These are phyloP conservation scores for Helicoverpa zea DNA, from an alignment of 1,140 invertebrate species.

Conservation along the genomic window DNA sequence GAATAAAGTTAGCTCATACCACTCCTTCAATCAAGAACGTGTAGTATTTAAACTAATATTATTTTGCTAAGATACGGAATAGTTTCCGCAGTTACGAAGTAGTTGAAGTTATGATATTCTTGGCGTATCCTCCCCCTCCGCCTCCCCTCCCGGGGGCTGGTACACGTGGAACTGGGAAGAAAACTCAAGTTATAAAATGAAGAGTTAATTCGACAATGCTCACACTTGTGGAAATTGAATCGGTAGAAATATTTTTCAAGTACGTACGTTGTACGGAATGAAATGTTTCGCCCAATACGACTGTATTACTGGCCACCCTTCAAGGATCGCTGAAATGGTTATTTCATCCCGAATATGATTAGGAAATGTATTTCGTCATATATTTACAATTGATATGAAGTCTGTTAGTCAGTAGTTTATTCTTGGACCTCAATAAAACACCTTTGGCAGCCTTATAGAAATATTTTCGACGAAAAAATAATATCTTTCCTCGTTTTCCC, in stretches of 20 bases:
- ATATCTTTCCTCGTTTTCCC: neutral
- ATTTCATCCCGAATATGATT: conserved; percentile 2
- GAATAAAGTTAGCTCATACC: too few relatives aligned
- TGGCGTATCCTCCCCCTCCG: neutral
- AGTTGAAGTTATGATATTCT: conserved; percentile 16
- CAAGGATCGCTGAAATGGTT: neutral
- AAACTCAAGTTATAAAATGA: conserved; percentile 8
- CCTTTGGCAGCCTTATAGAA: conserved; percentile 15
- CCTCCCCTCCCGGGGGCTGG: neutral
- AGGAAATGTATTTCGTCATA: neutral
- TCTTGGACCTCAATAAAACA: conserved; percentile 15
- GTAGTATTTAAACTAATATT: conserved; percentile 12
- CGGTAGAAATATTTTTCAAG: neutral
- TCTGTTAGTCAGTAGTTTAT: conserved; percentile 19
- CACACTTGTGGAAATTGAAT: conserved; percentile 19
- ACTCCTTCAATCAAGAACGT: neutral
- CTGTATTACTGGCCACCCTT: neutral
- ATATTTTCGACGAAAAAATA: neutral
- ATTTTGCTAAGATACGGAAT: neutral
- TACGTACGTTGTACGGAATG: neutral
- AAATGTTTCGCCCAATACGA: neutral
- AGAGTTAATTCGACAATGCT: conserved; percentile 1
- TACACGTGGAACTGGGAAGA: neutral
- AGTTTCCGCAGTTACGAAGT: neutral
- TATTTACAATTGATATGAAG: neutral